Base-by-base conservation (phyloP, 2,888 invertebrate genomes). In the Morpho helenor region DNA sequence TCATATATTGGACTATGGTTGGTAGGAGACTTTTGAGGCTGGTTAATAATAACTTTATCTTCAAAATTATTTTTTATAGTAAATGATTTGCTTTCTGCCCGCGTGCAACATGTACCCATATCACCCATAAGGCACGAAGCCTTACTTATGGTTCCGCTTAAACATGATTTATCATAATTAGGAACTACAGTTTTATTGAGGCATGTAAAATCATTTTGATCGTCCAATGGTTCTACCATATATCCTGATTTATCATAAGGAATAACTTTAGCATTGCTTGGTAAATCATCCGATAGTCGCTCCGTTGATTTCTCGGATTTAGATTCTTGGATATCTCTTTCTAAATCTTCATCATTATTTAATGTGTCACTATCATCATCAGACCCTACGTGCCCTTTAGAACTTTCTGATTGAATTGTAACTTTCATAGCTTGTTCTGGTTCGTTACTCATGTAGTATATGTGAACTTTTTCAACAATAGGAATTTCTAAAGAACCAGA, bases 381-480 rank as follows among this genome's bases (percentile, higher is more conserved):
- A 0, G 95, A 95, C 63, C 93, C 94, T 52, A 92, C 90, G 46
- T 94, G 93, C 43, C 93, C 93, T 52, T 84, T 89, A 5, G 94
- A 92, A 56, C 95, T 95, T 67, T 96, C 95, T 0, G 92, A 88
- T 56, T 81, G 91, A 54, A 96, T 92, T 47, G 93, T 93, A 0
- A 96, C 96, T 76, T 95, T 95, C 63, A 93, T 94, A 0, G 96
- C 94, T 80, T 94, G 95, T 82, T 96, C 95, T 0, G 94, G 94
- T 73, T 95, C 95, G 44, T 94, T 93, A 67, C 92, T 94, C 86
- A 95, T 93, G 69, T 95, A 96, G 74, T 95, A 96, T 22, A 95
- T 95, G 77, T 96, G 95, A 6, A 96, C 93, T 78, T 94, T 95
- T 71, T 95, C 95, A 22, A 95, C 92, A 7, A 95, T 92, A 0